phyloP scores from a whole-genome alignment of 37 sponge, comb jelly and placozoan species.

The Beroe ovata region DNA sequence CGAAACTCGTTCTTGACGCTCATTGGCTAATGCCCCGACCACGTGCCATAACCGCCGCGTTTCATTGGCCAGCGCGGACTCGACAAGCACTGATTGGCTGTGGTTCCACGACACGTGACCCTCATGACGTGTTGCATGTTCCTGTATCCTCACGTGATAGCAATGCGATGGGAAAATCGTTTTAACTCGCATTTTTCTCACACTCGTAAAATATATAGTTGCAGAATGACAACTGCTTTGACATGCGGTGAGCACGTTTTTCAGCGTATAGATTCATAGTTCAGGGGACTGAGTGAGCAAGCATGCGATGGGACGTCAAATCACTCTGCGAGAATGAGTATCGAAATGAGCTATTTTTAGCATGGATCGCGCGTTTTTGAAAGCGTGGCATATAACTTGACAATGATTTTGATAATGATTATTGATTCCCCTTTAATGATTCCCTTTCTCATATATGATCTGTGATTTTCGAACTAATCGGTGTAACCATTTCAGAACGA shows the following conservation, averaged over 20 bases:
- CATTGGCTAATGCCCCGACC: constrained; percentile 6
- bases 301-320: too few species aligned
- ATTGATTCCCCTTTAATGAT: too few species aligned
- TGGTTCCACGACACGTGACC: constrained; percentile 20
- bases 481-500: too few species aligned
- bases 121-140: constrained; percentile 49
- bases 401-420: too few species aligned
- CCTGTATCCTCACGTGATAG: neutral
- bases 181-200: constrained; percentile 66
- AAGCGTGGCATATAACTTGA: too few species aligned
- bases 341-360: too few species aligned
- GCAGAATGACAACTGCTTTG: constrained; percentile 1
- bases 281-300: too few species aligned
- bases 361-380: too few species aligned
- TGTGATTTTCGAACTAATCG: too few species aligned
- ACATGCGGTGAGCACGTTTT: constrained; percentile 33
- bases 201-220: constrained; percentile 13
- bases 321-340: too few species aligned
- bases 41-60: neutral
- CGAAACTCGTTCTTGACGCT: neutral
- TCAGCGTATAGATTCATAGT: too few species aligned
- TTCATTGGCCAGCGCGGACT: neutral
- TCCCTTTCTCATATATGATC: too few species aligned
- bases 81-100: constrained; percentile 1
- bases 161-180: constrained; percentile 35